Conservation (phyloP, 2,113 vertebrate genomes). For the Hippocampus barbouri region DNA sequence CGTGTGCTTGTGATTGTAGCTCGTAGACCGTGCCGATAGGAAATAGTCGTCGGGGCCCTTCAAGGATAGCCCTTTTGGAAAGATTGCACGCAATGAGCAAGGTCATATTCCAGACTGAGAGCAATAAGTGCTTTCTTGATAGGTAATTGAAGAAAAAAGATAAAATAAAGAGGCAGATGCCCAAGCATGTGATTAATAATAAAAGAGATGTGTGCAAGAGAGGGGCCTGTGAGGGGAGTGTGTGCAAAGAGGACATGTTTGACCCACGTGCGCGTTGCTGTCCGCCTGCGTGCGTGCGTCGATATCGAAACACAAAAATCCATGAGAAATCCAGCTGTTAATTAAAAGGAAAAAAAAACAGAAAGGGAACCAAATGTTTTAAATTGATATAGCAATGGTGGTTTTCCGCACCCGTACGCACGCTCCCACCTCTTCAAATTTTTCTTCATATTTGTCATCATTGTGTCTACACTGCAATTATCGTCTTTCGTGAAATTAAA, state of each 20-base stretch:
- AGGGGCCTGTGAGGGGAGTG: slow-evolving; percentile 30
- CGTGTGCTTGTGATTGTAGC: slow-evolving; percentile 54
- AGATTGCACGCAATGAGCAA: slow-evolving; percentile 75
- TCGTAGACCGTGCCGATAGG: slow-evolving; percentile 46
- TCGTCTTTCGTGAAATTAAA: slow-evolving; percentile 67
- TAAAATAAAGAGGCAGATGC: slow-evolving; percentile 68
- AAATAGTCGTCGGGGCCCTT: slow-evolving; percentile 75
- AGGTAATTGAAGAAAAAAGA: slow-evolving; percentile 59
- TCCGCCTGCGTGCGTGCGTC: slow-evolving; percentile 38
- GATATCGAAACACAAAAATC: slow-evolving; percentile 62
- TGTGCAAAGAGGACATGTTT: slow-evolving; percentile 24
- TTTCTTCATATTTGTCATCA: slow-evolving; percentile 49
- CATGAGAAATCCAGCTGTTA: no score
- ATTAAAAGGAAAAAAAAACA: slow-evolving; percentile 42
- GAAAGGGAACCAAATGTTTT: slow-evolving; percentile 36
- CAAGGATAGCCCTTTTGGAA: slow-evolving; percentile 76
- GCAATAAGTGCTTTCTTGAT: slow-evolving; percentile 92
- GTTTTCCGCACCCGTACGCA: slow-evolving; percentile 22
- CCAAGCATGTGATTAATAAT: slow-evolving; percentile 73
- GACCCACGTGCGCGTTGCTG: slow-evolving; percentile 19
- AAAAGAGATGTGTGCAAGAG: slow-evolving; percentile 67
- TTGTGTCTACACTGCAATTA: slow-evolving; percentile 41
- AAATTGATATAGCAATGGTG: slow-evolving; percentile 48
- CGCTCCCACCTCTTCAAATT: slow-evolving; percentile 36
- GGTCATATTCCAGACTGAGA: slow-evolving; percentile 84